These are phyloP conservation scores for Rhagologus leucostigma DNA, from an alignment of 2,113 vertebrate species.

Conservation along the genomic window DNA sequence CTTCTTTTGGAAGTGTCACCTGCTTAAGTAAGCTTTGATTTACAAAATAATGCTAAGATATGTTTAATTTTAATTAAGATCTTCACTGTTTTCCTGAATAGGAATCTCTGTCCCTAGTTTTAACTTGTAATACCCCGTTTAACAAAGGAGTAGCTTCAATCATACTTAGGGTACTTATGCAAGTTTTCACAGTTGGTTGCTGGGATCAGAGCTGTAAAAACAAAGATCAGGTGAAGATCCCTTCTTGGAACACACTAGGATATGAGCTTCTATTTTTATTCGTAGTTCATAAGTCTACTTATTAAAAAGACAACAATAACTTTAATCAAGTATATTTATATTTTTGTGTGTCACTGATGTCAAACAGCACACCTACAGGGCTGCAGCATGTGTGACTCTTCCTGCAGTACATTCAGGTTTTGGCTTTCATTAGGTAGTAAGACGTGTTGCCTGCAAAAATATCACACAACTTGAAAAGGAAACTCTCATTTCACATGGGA, in stretches of 20 bases:
- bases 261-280: neutral
- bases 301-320: neutral
- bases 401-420: neutral
- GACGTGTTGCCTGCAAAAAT: neutral
- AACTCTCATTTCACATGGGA: neutral
- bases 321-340: neutral
- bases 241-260: neutral
- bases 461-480: neutral
- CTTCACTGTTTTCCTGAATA: neutral
- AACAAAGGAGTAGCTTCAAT: neutral
- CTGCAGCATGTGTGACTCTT: neutral
- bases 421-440: neutral
- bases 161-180: neutral
- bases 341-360: neutral
- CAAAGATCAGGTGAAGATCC: neutral
- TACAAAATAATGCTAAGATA: neutral
- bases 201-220: neutral
- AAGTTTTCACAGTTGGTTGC: neutral
- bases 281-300: neutral
- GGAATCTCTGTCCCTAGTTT: neutral
- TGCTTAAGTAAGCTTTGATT: neutral
- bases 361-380: neutral
- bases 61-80: neutral
- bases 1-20: neutral
- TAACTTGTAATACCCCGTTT: neutral